These are phyloP conservation scores for Aleiodes leptofemur DNA, from an alignment of 2,888 invertebrate genomes.

Conservation along the genomic window DNA sequence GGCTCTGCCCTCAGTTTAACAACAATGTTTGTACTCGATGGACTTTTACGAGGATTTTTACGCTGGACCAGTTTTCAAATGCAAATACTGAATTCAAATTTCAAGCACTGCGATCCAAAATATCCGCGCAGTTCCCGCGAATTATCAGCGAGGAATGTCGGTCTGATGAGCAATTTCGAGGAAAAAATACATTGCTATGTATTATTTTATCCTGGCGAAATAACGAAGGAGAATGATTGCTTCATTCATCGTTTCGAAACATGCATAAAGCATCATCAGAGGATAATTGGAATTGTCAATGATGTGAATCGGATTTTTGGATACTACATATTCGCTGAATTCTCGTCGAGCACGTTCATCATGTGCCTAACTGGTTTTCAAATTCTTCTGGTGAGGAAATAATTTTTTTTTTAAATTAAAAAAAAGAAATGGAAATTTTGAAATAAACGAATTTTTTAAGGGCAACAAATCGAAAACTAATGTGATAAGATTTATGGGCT, in stretches of 20 bases:
- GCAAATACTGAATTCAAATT: conserved; percentile 59
- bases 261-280: conserved; percentile 62
- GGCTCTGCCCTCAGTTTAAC: conserved; percentile 58
- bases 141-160: neutral
- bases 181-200: conserved; percentile 15
- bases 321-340: conserved; percentile 63
- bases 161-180: conserved; percentile 30
- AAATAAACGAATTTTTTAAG: conserved; percentile 47
- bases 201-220: conserved; percentile 48
- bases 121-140: neutral
- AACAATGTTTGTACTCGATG: conserved; percentile 63
- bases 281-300: conserved; percentile 57
- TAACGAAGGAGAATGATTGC: conserved; percentile 23
- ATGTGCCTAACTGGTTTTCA: conserved; percentile 70
- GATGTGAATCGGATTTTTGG: conserved; percentile 62
- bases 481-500: conserved; percentile 60
- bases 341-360: conserved; percentile 66
- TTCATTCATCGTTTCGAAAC: conserved; percentile 55
- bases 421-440: neutral
- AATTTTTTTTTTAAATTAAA: neutral
- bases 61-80: conserved; percentile 60
- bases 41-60: conserved; percentile 55
- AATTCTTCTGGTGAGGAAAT: conserved; percentile 58
- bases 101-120: conserved; percentile 56
- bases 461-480: conserved; percentile 60